phyloP scores from a whole-genome alignment of 2,888 invertebrate genomes.

The Mechanitis mazaeus region DNA sequence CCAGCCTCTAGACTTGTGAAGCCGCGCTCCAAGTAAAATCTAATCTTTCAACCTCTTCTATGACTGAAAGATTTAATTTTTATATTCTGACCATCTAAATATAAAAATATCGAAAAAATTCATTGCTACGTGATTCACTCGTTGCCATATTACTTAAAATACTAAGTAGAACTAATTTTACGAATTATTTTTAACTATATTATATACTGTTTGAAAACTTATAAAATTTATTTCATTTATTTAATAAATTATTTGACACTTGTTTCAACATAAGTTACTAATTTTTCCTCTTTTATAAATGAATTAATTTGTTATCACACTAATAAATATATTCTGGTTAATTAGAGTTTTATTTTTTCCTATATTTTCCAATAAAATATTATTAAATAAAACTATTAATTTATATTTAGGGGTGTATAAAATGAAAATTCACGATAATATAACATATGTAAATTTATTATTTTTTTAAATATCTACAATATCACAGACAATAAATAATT shows the following conservation, averaged over 20 bases:
- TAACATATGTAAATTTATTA: conserved; percentile 37
- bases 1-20: conserved; percentile 87
- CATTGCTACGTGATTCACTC: not conserved
- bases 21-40: conserved; percentile 64
- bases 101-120: not conserved
- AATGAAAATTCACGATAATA: conserved; percentile 29
- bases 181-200: not conserved
- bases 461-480: conserved; percentile 49
- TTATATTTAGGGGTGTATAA: conserved; percentile 23
- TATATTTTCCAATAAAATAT: not conserved
- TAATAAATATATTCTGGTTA: conserved; percentile 27
- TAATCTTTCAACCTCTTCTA: not conserved
- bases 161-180: conserved; percentile 2
- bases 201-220: not conserved
- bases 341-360: conserved; percentile 31
- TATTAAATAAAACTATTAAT: conserved; percentile 19
- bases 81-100: too few relatives aligned
- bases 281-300: conserved; percentile 36
- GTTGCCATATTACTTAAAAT: conserved; percentile 3
- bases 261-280: too few relatives aligned
- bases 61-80: too few relatives aligned
- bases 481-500: conserved; percentile 59
- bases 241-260: not conserved
- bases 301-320: conserved; percentile 39
- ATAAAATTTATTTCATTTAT: not conserved